Conservation (phyloP, 2,797 vertebrate genomes). For the Heliangelus exortis region DNA sequence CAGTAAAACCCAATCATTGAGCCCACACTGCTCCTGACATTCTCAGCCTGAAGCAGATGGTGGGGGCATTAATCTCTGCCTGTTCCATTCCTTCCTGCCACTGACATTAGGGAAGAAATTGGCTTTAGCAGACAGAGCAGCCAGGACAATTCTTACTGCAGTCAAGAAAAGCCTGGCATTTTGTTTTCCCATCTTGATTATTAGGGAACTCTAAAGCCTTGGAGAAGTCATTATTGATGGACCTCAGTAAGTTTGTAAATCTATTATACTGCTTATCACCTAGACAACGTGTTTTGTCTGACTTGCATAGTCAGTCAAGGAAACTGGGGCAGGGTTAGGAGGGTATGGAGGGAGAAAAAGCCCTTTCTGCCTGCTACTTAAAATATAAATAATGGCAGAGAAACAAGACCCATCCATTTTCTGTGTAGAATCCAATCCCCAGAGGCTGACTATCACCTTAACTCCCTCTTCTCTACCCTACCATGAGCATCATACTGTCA, state of each 20-base stretch:
- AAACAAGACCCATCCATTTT: too few species aligned
- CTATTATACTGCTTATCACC: not conserved
- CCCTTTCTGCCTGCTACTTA: too few species aligned
- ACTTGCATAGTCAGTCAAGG: too few species aligned
- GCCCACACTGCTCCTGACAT: not conserved
- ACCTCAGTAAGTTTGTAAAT: not conserved
- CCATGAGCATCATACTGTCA: too few species aligned
- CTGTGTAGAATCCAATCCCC: too few species aligned
- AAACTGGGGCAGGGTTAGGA: too few species aligned
- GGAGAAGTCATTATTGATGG: not conserved
- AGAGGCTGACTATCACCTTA: too few species aligned
- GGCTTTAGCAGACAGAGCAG: not conserved
- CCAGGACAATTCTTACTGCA: not conserved
- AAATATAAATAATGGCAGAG: too few species aligned
- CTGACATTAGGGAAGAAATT: not conserved
- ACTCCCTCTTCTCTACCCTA: too few species aligned
- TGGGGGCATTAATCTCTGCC: not conserved
- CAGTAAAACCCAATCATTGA: not conserved
- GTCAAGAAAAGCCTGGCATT: not conserved
- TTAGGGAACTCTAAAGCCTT: not conserved
- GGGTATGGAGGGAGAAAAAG: too few species aligned
- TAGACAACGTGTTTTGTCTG: not conserved
- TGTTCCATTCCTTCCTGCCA: not conserved
- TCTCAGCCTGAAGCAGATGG: not conserved
- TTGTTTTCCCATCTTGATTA: not conserved